These are phyloP conservation scores for Taenioides sp. DNA, from an alignment of 2,797 vertebrate genomes.

Conservation along the genomic window DNA sequence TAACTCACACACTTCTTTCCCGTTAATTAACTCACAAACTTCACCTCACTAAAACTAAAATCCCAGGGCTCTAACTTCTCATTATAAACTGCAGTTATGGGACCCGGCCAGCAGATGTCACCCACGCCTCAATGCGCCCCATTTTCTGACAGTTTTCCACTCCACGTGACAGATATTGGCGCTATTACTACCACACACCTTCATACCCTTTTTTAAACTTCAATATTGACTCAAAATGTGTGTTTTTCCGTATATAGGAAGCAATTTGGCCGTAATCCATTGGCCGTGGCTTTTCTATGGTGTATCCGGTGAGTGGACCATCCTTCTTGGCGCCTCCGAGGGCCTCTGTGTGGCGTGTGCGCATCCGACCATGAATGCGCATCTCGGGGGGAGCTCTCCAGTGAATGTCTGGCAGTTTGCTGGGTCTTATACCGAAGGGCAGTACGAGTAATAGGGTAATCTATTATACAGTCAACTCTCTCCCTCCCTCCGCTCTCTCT, in stretches of 20 bases:
- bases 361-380: slow-evolving; percentile 63
- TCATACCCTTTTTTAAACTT: background rate
- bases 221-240: slow-evolving; percentile 29
- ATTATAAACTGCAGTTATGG: slow-evolving; percentile 38
- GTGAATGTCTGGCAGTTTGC: slow-evolving; percentile 61
- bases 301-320: slow-evolving; percentile 37
- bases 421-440: slow-evolving; percentile 71
- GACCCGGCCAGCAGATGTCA: slow-evolving; percentile 66
- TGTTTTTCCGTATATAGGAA: slow-evolving; percentile 21
- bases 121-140: slow-evolving; percentile 43
- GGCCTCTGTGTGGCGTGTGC: slow-evolving; percentile 52
- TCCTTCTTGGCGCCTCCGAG: slow-evolving; percentile 52
- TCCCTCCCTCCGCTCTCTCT: slow-evolving; percentile 37
- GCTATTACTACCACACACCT: background rate
- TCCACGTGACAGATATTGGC: slow-evolving; percentile 9
- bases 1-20: slow-evolving; percentile 22
- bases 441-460: slow-evolving; percentile 80
- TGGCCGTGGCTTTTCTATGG: slow-evolving; percentile 25
- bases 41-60: slow-evolving; percentile 1
- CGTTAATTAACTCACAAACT: slow-evolving; percentile 39
- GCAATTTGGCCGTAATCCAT: slow-evolving; percentile 12
- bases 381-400: slow-evolving; percentile 45
- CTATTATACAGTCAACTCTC: slow-evolving; percentile 76
- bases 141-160: slow-evolving; percentile 9
- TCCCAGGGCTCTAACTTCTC: slow-evolving; percentile 5